Evolutionary conservation across 2,797 vertebrate genomes (phyloP).

Genomic region (Chrysocyon brachyurus): DNA sequence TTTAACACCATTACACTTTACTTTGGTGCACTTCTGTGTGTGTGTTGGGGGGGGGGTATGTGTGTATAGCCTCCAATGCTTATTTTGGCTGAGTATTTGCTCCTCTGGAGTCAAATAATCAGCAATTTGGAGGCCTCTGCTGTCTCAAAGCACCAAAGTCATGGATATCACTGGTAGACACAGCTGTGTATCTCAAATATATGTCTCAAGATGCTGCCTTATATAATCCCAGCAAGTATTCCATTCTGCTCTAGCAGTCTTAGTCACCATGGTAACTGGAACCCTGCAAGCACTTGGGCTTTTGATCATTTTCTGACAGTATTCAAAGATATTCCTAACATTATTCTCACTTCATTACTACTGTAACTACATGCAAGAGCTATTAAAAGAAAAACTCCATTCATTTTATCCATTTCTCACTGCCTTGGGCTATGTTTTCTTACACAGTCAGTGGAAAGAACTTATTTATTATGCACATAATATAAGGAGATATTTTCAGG

Average conservation of each 20-base stretch:
- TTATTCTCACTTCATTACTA: conserved; percentile 76
- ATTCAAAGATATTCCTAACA: conserved; percentile 76
- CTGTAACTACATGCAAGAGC: conserved; percentile 62
- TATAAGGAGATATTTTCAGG: conserved; percentile 62
- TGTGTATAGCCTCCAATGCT: not conserved
- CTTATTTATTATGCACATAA: conserved; percentile 63
- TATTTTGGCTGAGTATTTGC: not conserved
- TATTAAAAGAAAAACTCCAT: conserved; percentile 64
- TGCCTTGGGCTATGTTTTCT: conserved; percentile 62
- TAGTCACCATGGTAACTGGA: conserved; percentile 79
- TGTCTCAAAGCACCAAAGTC: conserved; percentile 42
- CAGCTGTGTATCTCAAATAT: conserved; percentile 66
- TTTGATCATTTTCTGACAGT: conserved; percentile 78
- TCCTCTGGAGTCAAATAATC: conserved; percentile 32
- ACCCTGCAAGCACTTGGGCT: conserved; percentile 55
- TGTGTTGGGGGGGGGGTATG: too few species aligned
- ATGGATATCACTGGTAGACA: not conserved
- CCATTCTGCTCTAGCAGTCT: conserved; percentile 43
- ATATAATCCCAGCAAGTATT: conserved; percentile 70
- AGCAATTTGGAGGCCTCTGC: not conserved
- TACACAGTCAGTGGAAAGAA: conserved; percentile 42
- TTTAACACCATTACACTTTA: conserved; percentile 22
- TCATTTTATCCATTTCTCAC: conserved; percentile 68
- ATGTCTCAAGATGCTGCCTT: conserved; percentile 55
- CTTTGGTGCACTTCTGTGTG: not conserved